Evolutionary conservation across 2,888 invertebrate species (phyloP), one percentile per base, ranked within the genome.

Genomic region (Thereva unica): DNA sequence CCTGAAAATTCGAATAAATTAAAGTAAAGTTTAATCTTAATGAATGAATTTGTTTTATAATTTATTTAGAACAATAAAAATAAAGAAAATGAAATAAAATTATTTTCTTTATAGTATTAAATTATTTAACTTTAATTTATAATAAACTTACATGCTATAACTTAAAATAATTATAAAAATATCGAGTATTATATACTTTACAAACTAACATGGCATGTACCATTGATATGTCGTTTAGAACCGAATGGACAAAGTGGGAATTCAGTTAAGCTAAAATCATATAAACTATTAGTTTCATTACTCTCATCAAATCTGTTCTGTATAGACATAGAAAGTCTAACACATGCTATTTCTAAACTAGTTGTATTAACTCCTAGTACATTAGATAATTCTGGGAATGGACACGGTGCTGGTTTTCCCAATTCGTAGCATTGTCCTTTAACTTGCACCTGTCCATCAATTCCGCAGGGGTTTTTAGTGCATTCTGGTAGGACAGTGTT

Each of bases 291-390:
- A 2, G 38, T 38, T 6, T 64, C 54, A 8, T 38, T 54, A 7
- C 66, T 69, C 5, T 76, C 77, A 0, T 69, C 49, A 41, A 83
- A 77, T 53, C 83, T 78, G 0, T 74, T 76, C n/a, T 50, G 71
- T 23, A 78, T 61, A 8, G 74, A 72, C 40, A 72, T 54, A 0
- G 78, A 79, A 7, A 75, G 68, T 66, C 75, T 74, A 0, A 85
- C 79, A 74, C 90, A 91, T 69, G 84, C 83, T 1, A 90, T 74
- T 56, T 81, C 76, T 56, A 87, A 77, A 0, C 84, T 86, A 0
- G 83, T 84, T 0, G 85, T 83, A 75, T 90, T 87, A 0, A 90
- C 85, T 4, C 83, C 85, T 10, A 90, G 77, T 1, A 84, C 82
- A 10, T 78, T 82, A 0, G 80, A 78, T 0, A 78, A 76, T 42